Base-by-base conservation (phyloP, 2,888 invertebrate genomes). In the Drepanosiphum platanoidis region DNA sequence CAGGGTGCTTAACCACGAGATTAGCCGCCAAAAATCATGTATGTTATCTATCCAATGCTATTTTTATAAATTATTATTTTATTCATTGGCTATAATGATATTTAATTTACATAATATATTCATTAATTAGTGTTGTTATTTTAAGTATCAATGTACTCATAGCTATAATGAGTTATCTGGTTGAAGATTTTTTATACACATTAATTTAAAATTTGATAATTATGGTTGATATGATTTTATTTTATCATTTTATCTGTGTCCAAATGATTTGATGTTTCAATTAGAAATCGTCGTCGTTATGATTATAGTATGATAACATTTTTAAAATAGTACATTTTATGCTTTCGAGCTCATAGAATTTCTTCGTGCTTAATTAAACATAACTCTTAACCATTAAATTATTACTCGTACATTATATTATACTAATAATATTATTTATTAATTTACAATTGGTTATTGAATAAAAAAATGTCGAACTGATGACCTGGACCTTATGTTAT, bases 61-160 rank as follows among this genome's bases (percentile, higher is more conserved):
- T 64, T 78, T 64, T 64, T 78, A 32, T 78, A 78, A 64, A 78
- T 78, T 78, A 78, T 36, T 77, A 39, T 61, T 39, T 39, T 75
- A 58, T 61, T 58, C 58, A 75, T 75, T 58, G 9, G 58, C 18
- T 72, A n/a, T n/a, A 42, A 46, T 72, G 15, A 30, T 72, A 36
- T 61, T 61, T 61, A 27, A 27, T 61, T 61, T 61, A 27, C 22
- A 22, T 61, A 27, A n/a, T 61, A 27, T n/a, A n/a, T 2, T n/a
- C n/a, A n/a, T n/a, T n/a, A n/a, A n/a, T n/a, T n/a, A n/a, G n/a
- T n/a, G n/a, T n/a, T n/a, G n/a, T 52, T 52, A 18, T 52, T 52
- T 46, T 52, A 22, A 52, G 18, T 52, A 22, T 52, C 18, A 18
- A 22, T 52, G 18, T 18, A 4, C 15, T 52, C 22, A 52, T 52